Evolutionary conservation across 2,888 invertebrate genomes (phyloP).

Genomic region (Onthophagus sagittarius): DNA sequence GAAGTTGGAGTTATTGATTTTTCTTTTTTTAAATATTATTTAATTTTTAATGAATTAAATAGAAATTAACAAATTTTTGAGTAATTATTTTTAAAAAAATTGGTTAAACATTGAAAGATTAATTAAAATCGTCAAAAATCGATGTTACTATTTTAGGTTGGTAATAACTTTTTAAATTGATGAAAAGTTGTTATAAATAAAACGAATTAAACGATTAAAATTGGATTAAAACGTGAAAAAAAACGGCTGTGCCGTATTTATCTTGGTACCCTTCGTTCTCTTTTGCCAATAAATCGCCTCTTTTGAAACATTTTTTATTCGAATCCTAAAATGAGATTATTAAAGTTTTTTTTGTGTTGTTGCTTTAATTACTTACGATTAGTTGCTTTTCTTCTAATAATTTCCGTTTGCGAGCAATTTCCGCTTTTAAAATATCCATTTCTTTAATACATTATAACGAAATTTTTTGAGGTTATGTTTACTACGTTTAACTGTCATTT

Average conservation of each 20-base stretch:
- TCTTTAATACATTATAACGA: constrained; percentile 14
- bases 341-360: background rate
- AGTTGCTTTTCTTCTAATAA: constrained; percentile 76
- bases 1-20: background rate
- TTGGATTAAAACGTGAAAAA: too few relatives aligned
- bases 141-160: too few relatives aligned
- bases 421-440: constrained; percentile 88
- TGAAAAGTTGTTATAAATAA: too few relatives aligned
- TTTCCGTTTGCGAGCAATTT: constrained; percentile 87
- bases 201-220: too few relatives aligned
- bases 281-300: constrained; percentile 79
- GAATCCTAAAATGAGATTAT: constrained; percentile 56
- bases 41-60: too few relatives aligned
- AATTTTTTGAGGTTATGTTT: background rate
- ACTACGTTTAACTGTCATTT: background rate
- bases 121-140: too few relatives aligned
- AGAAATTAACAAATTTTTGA: too few relatives aligned
- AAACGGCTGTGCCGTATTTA: constrained; percentile 57
- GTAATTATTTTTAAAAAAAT: too few relatives aligned
- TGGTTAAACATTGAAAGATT: too few relatives aligned
- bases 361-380: constrained; percentile 52
- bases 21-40: background rate
- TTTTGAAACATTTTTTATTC: constrained; percentile 83
- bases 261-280: constrained; percentile 76
- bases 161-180: too few relatives aligned